Conservation (phyloP, 2,113 vertebrate species). For the Paraplagusia blochii region DNA sequence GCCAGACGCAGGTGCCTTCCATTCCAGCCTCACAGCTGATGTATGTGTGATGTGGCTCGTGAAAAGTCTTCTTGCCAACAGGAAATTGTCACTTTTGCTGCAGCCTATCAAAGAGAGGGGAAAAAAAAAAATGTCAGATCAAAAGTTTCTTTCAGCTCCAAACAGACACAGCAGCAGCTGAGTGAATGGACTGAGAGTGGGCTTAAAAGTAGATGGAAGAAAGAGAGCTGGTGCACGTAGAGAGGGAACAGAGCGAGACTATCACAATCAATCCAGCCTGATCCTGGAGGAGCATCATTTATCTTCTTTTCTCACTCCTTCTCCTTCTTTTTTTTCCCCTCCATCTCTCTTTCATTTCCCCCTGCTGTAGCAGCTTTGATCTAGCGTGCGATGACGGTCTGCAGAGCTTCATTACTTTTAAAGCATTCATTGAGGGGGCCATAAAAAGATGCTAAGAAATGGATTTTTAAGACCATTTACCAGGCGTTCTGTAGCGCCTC, state of each 20-base stretch:
- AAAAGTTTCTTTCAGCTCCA: conserved; percentile 50
- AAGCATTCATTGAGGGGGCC: conserved; percentile 52
- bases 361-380: conserved; percentile 54
- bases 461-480: conserved; percentile 62
- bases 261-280: conserved; percentile 68
- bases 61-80: conserved; percentile 6
- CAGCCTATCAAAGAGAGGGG: conserved; percentile 2
- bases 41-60: not conserved
- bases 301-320: conserved; percentile 55
- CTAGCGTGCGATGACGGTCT: conserved; percentile 44
- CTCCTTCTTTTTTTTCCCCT: conserved; percentile 31
- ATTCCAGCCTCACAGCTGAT: conserved; percentile 14
- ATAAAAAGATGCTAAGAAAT: conserved; percentile 70
- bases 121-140: conserved; percentile 24
- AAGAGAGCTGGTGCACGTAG: conserved; percentile 25
- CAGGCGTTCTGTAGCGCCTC: conserved; percentile 35
- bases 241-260: conserved; percentile 41
- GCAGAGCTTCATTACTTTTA: conserved; percentile 70
- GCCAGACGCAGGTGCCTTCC: conserved; percentile 15
- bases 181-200: conserved; percentile 22
- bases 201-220: conserved; percentile 28
- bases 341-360: conserved; percentile 58
- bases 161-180: conserved; percentile 2
- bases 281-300: conserved; percentile 66
- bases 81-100: conserved; percentile 12